phyloP scores from a whole-genome alignment of 2,113 vertebrate genomes.

The Tragelaphus buxtoni region DNA sequence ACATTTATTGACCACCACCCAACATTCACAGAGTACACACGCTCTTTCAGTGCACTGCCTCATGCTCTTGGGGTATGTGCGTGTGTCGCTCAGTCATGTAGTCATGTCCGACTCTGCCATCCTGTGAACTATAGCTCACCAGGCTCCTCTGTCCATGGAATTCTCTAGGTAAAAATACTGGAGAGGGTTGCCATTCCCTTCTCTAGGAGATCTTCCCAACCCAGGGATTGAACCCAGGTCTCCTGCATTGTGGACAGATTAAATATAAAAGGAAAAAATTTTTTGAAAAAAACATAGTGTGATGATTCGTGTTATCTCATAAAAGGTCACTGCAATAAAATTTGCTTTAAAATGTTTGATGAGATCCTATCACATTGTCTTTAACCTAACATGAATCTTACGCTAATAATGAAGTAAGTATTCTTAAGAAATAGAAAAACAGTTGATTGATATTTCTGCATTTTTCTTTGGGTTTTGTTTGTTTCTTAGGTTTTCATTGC shows the following conservation, averaged over 20 bases:
- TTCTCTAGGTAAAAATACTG: neutral
- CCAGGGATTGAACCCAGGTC: neutral
- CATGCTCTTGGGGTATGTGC: neutral
- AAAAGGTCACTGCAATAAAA: neutral
- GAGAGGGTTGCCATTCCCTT: neutral
- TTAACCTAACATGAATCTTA: neutral
- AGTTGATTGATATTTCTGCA: neutral
- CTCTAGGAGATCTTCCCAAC: neutral
- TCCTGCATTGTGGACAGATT: neutral
- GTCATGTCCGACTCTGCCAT: rapidly evolving
- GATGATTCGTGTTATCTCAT: neutral
- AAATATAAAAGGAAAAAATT: neutral
- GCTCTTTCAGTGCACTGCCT: neutral
- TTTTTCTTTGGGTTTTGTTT: neutral
- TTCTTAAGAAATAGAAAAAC: neutral
- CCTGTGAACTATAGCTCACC: neutral
- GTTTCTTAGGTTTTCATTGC: conserved; percentile 89
- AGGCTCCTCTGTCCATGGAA: neutral
- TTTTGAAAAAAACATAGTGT: neutral
- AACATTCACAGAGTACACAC: neutral
- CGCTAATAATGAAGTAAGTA: neutral
- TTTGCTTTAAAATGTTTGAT: neutral
- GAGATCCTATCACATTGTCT: neutral
- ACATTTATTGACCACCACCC: neutral
- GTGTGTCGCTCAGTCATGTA: neutral